Conservation (phyloP, 1,140 invertebrate species). For the Pseudomyrmex flavicornis region DNA sequence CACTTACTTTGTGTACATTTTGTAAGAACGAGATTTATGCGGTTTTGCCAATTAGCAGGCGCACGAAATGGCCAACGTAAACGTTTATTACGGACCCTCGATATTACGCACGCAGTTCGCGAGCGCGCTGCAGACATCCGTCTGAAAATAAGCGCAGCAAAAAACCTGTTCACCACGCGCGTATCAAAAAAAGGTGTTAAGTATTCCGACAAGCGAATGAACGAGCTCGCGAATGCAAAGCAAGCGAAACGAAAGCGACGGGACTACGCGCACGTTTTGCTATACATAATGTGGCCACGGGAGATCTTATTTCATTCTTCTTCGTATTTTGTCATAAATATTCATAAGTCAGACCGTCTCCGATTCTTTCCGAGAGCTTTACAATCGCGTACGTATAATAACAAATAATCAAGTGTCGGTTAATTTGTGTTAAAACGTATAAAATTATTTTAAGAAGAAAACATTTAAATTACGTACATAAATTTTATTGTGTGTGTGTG, state of each 20-base stretch:
- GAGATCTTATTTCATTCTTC: conserved; percentile 57
- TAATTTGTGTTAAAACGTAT: conserved; percentile 11
- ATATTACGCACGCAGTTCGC: not conserved
- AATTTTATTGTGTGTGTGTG: too few relatives aligned
- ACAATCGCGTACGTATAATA: conserved; percentile 21
- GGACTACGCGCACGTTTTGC: conserved; percentile 20
- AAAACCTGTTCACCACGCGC: conserved; percentile 44
- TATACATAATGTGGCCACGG: conserved; percentile 21
- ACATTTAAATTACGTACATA: too few relatives aligned
- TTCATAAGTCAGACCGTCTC: conserved; percentile 49
- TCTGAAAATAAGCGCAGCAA: conserved; percentile 49
- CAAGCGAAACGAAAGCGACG: conserved; percentile 38
- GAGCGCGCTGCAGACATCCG: not conserved
- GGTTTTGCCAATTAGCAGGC: conserved; percentile 7
- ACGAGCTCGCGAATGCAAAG: conserved; percentile 55
- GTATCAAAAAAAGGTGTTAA: conserved; percentile 57
- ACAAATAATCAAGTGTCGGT: conserved; percentile 20
- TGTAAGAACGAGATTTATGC: not conserved
- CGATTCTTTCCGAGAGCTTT: conserved; percentile 20
- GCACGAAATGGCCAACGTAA: not conserved
- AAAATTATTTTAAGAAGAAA: too few relatives aligned
- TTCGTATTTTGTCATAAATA: conserved; percentile 58
- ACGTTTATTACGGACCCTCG: not conserved
- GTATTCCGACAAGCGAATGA: conserved; percentile 59
- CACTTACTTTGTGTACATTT: not conserved